phyloP scores from a whole-genome alignment of 2,113 vertebrate species.

The Falco punctatus region DNA sequence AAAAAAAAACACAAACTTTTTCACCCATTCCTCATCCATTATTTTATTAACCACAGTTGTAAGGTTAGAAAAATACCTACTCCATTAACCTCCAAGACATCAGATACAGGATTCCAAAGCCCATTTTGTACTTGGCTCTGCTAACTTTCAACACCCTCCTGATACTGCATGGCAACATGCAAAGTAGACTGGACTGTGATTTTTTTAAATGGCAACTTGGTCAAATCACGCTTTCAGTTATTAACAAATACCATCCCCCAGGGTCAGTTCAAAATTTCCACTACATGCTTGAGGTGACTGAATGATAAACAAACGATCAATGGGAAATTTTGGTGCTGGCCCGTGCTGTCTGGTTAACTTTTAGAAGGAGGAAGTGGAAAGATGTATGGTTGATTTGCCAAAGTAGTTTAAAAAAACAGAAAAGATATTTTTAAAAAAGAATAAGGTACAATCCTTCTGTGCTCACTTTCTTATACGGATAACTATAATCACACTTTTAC shows the following conservation, averaged over 20 bases:
- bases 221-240: background rate
- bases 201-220: background rate
- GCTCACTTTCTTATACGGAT: constrained; percentile 5
- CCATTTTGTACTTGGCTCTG: background rate
- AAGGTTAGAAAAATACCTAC: constrained; percentile 34
- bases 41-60: constrained; percentile 36
- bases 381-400: background rate
- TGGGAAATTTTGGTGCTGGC: constrained; percentile 22
- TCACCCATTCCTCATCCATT: background rate
- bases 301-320: background rate
- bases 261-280: constrained; percentile 24
- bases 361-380: constrained; percentile 23
- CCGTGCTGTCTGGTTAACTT: background rate
- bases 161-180: background rate
- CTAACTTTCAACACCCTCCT: background rate
- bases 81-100: background rate
- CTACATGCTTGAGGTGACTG: background rate
- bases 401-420: background rate
- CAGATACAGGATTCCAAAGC: background rate
- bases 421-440: background rate
- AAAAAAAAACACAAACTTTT: background rate
- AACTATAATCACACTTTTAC: constrained; percentile 9
- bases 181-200: background rate
- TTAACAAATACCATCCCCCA: background rate
- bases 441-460: background rate